Evolutionary conservation across 2,797 vertebrate species (phyloP), one percentile per base, ranked within the genome.

Genomic region (Pygocentrus nattereri): DNA sequence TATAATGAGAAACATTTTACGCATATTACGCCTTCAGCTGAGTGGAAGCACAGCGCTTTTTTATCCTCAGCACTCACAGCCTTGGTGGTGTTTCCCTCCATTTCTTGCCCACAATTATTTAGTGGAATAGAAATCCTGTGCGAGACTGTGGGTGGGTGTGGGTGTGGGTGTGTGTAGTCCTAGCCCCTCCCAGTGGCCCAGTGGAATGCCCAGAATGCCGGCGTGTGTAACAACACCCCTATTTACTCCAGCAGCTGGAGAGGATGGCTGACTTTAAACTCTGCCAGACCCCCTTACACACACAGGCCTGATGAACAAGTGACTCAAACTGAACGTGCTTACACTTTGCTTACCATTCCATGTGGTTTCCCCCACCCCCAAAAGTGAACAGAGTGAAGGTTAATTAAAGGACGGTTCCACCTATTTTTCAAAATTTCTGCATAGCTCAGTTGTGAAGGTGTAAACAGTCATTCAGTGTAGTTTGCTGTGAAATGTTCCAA

Each of bases 161-260:
- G 7, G 61, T 31, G 27, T 18, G 27, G 5, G 56, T 8, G 56
- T 8, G 23, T 31, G 61, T 0, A 10, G 6, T 18, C 19, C 19
- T 12, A 56, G 85, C 75, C 72, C 85, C 90, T 91, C 84, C 84
- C 75, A 34, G 88, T 89, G 90, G 91, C 90, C 91, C 87, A 84
- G 82, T 25, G 91, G 91, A 91, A 93, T 94, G 91, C 88, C 85
- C 90, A 92, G 90, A 92, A 93, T 93, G 88, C 84, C 74, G 84
- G 78, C 80, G 84, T 84, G 88, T 81, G 81, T 84, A 82, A 78
- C 74, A 80, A 80, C 82, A 65, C 83, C 75, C 76, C 71, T 85
- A 72, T 88, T 87, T 84, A 87, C 80, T 80, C 47, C 74, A 79
- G 77, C 83, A 58, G 72, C 71, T 86, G 82, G 64, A 52, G 65